phyloP scores from a whole-genome alignment of 2,888 invertebrate genomes.

The Furcula furcula region DNA sequence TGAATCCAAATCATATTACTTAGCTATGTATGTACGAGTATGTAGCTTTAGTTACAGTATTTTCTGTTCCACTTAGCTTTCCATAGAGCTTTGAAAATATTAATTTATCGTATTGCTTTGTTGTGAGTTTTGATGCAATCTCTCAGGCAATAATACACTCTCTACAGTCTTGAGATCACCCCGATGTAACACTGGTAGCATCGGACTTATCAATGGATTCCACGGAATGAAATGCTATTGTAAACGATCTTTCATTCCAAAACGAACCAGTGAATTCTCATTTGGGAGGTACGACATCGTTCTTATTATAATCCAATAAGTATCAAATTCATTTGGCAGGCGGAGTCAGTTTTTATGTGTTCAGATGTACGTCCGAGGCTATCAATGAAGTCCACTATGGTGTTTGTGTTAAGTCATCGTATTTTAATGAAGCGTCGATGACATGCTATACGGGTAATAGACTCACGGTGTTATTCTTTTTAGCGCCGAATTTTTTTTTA shows the following conservation, averaged over 20 bases:
- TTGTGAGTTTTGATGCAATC: slow-evolving; percentile 3
- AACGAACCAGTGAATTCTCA: slow-evolving; percentile 53
- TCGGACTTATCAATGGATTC: slow-evolving; percentile 79
- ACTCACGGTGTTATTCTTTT: slow-evolving; percentile 77
- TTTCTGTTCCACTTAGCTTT: no score
- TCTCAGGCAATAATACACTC: slow-evolving; percentile 49
- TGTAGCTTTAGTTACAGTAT: no score
- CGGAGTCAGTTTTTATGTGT: slow-evolving; percentile 58
- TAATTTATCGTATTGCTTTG: slow-evolving; percentile 1
- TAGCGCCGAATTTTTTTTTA: slow-evolving; percentile 75
- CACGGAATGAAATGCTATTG: slow-evolving; percentile 78
- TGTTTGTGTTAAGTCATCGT: slow-evolving; percentile 80
- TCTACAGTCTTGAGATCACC: slow-evolving; percentile 67
- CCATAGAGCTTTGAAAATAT: background rate
- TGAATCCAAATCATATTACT: no score
- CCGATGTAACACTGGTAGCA: slow-evolving; percentile 78
- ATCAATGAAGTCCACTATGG: slow-evolving; percentile 80
- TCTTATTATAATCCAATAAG: slow-evolving; percentile 43
- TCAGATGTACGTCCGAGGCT: slow-evolving; percentile 73
- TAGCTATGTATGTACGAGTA: no score
- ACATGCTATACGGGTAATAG: slow-evolving; percentile 80
- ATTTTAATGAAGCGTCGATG: slow-evolving; percentile 81
- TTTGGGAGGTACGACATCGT: slow-evolving; percentile 26
- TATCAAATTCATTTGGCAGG: slow-evolving; percentile 35
- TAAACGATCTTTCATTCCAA: slow-evolving; percentile 69